Conservation (phyloP, 2,797 vertebrate species). For the Phrynocephalus forsythii region DNA sequence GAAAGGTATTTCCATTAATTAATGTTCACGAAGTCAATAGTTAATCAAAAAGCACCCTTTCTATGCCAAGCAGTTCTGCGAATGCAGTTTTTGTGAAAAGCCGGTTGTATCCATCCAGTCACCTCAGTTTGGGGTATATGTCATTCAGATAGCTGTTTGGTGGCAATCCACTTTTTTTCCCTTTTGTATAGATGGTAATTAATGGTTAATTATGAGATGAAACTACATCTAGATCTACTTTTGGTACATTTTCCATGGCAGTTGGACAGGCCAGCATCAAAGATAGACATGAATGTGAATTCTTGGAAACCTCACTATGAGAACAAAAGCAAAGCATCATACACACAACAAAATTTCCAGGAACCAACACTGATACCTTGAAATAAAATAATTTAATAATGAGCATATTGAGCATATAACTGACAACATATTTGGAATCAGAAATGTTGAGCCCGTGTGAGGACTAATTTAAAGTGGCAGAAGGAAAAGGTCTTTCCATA, state of each 20-base stretch:
- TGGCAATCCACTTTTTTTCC: no score
- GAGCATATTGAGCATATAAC: neutral
- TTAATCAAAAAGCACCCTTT: neutral
- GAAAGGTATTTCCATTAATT: neutral
- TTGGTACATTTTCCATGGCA: no score
- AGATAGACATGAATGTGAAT: neutral
- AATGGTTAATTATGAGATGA: no score
- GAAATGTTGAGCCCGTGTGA: rapidly evolving
- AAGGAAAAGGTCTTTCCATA: neutral
- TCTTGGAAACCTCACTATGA: neutral
- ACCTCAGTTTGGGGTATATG: neutral
- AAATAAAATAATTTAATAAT: neutral
- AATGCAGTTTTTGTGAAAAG: neutral
- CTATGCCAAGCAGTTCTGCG: rapidly evolving
- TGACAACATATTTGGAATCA: neutral
- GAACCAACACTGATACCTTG: neutral
- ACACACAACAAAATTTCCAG: neutral
- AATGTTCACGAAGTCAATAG: rapidly evolving
- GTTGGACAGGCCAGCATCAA: no score
- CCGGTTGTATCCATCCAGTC: neutral
- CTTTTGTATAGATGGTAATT: no score
- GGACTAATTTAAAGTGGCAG: no score
- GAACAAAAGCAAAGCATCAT: no score
- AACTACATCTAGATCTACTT: no score
- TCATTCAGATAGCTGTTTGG: no score